phyloP scores from a whole-genome alignment of 2,113 vertebrate species.

The Eulemur macaco region DNA sequence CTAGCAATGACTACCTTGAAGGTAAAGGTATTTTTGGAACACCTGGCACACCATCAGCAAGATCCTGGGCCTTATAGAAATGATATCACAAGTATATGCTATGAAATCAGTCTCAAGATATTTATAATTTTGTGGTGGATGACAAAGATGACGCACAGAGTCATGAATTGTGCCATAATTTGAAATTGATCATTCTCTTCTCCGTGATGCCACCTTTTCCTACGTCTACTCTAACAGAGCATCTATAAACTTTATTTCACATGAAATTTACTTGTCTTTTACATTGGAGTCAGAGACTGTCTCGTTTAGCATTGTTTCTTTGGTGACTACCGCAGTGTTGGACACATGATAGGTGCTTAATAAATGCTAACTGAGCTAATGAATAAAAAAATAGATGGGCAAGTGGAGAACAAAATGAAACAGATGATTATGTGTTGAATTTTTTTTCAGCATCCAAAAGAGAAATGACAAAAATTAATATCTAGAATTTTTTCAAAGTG shows the following conservation, averaged over 20 bases:
- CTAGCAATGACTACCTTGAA: not conserved
- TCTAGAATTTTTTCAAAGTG: conserved; percentile 4
- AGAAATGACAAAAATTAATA: conserved; percentile 25
- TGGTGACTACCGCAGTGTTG: not conserved
- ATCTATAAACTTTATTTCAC: not conserved
- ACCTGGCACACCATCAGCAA: not conserved
- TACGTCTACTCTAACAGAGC: not conserved
- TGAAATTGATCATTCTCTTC: not conserved
- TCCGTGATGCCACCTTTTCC: not conserved
- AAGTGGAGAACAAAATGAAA: conserved; percentile 6
- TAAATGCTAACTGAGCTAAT: not conserved
- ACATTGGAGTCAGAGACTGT: not conserved
- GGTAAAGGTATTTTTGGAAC: not conserved
- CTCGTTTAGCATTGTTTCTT: not conserved
- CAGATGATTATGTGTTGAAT: not conserved
- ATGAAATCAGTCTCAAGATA: not conserved
- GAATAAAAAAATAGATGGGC: not conserved
- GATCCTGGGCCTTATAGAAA: not conserved
- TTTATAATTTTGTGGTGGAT: not conserved
- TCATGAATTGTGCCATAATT: not conserved
- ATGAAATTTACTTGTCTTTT: not conserved
- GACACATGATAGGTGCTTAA: not conserved
- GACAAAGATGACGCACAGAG: not conserved
- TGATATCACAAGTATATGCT: not conserved
- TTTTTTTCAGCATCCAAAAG: not conserved